Evolutionary conservation across 2,888 invertebrate genomes (phyloP).

Genomic region (Lasioglossum lativentre): DNA sequence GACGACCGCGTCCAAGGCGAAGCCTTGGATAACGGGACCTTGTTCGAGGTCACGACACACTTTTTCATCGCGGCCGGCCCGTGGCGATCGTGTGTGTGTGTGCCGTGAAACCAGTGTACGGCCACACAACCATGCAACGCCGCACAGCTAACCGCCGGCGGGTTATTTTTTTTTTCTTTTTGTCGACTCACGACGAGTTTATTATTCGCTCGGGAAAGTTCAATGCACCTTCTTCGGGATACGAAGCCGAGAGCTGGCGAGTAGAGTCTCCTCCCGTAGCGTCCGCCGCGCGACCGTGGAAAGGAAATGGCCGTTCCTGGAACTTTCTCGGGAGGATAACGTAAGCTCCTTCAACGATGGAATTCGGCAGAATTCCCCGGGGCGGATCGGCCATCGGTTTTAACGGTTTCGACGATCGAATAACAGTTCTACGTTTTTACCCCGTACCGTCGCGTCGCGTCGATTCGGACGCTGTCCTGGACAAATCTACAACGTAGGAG

Average conservation of each 20-base stretch:
- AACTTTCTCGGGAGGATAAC: slow-evolving; percentile 36
- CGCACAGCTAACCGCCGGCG: slow-evolving; percentile 20
- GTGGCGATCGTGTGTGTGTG: slow-evolving; percentile 42
- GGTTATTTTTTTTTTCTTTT: slow-evolving; percentile 53
- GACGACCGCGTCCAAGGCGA: slow-evolving; percentile 77
- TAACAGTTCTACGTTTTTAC: slow-evolving; percentile 37
- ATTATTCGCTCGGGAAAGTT: slow-evolving; percentile 67
- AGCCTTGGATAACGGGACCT: slow-evolving; percentile 81
- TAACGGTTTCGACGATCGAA: neutral
- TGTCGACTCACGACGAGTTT: slow-evolving; percentile 58
- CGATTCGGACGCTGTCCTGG: too few species aligned
- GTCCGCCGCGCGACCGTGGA: slow-evolving; percentile 7
- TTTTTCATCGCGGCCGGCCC: slow-evolving; percentile 71
- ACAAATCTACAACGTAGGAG: neutral
- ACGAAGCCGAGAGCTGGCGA: slow-evolving; percentile 13
- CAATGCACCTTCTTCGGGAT: slow-evolving; percentile 63
- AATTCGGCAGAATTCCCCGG: slow-evolving; percentile 8
- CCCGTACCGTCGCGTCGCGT: too few species aligned
- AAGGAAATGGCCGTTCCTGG: slow-evolving; percentile 40
- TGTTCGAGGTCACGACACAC: slow-evolving; percentile 84
- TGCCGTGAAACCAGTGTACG: slow-evolving; percentile 7
- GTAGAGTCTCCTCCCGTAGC: neutral
- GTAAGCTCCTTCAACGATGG: neutral
- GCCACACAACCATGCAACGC: neutral
- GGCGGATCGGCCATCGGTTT: neutral